Base-by-base conservation (phyloP, 2,888 invertebrate genomes). In the Quadroppia sp. region DNA sequence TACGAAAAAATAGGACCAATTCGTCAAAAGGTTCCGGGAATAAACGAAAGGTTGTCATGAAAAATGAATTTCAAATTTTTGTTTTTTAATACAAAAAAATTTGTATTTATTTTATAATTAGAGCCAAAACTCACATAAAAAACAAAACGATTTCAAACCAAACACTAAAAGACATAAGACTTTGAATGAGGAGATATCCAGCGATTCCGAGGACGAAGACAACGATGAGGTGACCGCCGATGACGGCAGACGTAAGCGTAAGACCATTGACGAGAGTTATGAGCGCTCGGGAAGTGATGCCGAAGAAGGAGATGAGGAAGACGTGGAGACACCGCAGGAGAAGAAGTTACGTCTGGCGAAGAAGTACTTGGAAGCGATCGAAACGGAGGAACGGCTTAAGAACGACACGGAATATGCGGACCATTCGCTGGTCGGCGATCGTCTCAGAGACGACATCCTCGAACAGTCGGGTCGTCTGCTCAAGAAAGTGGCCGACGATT, bases 311-410 rank as follows among this genome's bases (percentile, higher is more conserved):
- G n/a, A n/a, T n/a, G n/a, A n/a, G n/a, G n/a, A n/a, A n/a, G 80
- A 80, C 48, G 77, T 78, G 77, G 91, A 94, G 82, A 94, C 92
- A 0, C 89, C 90, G 0, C 94, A 95, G 81, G 92, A 96, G 80
- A 96, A 95, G 81, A 90, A 92, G 78, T 81, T 96, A 70, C 87
- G 94, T 61, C 83, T 96, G 76, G 94, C 96, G 0, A 95, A 95
- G 81, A 87, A 91, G 81, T 94, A 94, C 82, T 84, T 97, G 45
- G 86, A 90, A 80, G 91, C 94, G 85, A 89, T 96, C 61, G 89
- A 91, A 82, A 88, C 87, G 80, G 89, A 92, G 85, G 87, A 87
- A 86, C 81, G 77, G 76, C 89, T 78, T 85, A 87, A 0, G 89
- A 89, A 78, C 85, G 87, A 23, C 13, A 85, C 86, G 77, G 87